These are phyloP conservation scores for Ctenoplectra terminalis DNA, from an alignment of 1,140 invertebrate species.

Conservation along the genomic window DNA sequence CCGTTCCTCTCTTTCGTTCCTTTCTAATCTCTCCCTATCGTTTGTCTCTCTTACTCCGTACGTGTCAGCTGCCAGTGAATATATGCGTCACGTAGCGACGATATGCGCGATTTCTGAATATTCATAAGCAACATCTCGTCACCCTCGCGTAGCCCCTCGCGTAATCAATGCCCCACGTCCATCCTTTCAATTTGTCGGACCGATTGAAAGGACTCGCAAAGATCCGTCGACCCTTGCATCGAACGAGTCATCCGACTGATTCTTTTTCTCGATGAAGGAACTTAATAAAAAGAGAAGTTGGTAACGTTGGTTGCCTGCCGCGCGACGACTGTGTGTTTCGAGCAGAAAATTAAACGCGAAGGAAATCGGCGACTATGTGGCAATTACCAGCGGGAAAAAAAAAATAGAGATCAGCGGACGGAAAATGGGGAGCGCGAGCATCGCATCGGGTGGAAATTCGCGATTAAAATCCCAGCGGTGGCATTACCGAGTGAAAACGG, in stretches of 20 bases:
- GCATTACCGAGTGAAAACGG: slow-evolving; percentile 63
- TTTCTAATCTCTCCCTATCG: slow-evolving; percentile 6
- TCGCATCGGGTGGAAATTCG: slow-evolving; percentile 58
- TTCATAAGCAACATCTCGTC: slow-evolving; percentile 67
- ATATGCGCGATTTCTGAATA: slow-evolving; percentile 71
- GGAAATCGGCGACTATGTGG: slow-evolving; percentile 50
- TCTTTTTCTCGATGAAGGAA: neutral
- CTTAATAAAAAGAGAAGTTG: neutral
- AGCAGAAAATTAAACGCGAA: slow-evolving; percentile 40
- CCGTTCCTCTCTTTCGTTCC: neutral
- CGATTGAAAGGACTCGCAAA: slow-evolving; percentile 8
- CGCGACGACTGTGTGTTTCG: neutral
- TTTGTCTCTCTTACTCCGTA: neutral
- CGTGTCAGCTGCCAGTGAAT: slow-evolving; percentile 53
- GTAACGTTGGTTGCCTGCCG: neutral
- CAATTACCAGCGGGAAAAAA: slow-evolving; percentile 49
- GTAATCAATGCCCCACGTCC: slow-evolving; percentile 34
- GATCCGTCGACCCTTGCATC: neutral
- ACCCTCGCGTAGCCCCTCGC: slow-evolving; percentile 26
- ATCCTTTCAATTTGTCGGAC: slow-evolving; percentile 60
- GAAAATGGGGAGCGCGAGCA: slow-evolving; percentile 37
- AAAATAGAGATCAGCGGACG: slow-evolving; percentile 31
- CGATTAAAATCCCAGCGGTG: slow-evolving; percentile 72
- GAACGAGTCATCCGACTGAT: neutral
- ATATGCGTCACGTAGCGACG: slow-evolving; percentile 65